phyloP scores from a whole-genome alignment of 2,797 vertebrate species.

The Heteromormyrus szaboi region DNA sequence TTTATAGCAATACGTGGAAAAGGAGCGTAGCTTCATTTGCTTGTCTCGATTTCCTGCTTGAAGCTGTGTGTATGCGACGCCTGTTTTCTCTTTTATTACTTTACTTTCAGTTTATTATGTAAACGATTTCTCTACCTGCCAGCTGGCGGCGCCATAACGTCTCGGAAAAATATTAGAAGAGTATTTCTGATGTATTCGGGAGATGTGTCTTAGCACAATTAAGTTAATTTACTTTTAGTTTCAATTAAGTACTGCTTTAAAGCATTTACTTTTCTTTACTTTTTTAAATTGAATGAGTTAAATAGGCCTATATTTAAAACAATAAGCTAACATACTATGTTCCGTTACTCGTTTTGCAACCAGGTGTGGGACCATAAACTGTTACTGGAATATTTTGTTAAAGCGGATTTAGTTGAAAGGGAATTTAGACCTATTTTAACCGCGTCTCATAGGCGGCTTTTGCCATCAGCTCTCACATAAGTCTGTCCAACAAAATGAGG shows the following conservation, averaged over 20 bases:
- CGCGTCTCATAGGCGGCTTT: background rate
- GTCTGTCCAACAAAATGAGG: background rate
- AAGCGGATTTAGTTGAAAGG: background rate
- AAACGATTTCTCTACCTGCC: background rate
- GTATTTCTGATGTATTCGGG: background rate
- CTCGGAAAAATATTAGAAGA: background rate
- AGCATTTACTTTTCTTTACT: background rate
- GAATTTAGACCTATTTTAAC: background rate
- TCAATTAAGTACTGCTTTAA: background rate
- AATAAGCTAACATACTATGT: background rate
- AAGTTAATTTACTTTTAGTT: background rate
- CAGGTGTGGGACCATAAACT: background rate
- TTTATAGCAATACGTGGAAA: background rate
- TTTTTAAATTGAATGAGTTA: background rate
- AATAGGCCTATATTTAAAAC: background rate
- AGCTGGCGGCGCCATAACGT: constrained; percentile 3
- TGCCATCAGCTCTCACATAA: background rate
- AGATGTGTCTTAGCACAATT: background rate
- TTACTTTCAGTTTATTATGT: constrained; percentile 6
- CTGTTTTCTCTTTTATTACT: background rate
- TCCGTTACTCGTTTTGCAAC: background rate
- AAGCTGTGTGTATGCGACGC: background rate
- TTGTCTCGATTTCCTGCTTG: background rate
- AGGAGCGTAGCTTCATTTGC: background rate
- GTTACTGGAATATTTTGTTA: background rate